A percentile compares a stretch with the other conserved stretches of the same genome.
phyloP scores from a whole-genome alignment of 2,888 invertebrate species.

The Creontiades dilutus region DNA sequence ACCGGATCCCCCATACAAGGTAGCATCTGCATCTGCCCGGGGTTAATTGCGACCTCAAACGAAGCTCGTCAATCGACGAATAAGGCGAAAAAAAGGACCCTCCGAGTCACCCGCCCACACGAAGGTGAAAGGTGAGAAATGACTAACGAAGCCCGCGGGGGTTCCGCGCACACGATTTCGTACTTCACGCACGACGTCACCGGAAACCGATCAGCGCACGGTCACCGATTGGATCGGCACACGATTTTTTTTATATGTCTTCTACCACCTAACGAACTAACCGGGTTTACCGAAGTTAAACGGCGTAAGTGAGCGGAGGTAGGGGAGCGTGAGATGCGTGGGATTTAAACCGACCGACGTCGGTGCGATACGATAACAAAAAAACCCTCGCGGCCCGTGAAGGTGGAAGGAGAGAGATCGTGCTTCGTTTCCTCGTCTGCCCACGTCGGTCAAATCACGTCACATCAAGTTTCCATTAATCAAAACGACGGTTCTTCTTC shows the following conservation, averaged over 20 bases:
- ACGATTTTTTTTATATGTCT: not conserved
- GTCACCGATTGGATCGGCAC: not conserved
- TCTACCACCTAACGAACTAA: not conserved
- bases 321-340: not conserved
- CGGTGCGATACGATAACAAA: too few species aligned
- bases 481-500: not conserved
- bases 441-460: not conserved
- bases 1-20: not conserved
- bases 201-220: not conserved
- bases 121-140: constrained; percentile 1
- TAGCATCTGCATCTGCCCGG: not conserved
- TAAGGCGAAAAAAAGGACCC: not conserved
- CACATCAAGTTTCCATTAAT: not conserved
- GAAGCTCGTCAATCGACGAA: not conserved
- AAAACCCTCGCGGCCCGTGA: not conserved
- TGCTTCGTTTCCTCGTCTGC: not conserved
- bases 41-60: not conserved
- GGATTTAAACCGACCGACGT: not conserved
- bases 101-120: not conserved
- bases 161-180: not conserved
- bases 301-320: not conserved
- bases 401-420: not conserved
- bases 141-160: constrained; percentile 1
- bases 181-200: not conserved
- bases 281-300: not conserved